Evolutionary conservation across 2,797 vertebrate genomes (phyloP), one percentile per base, ranked within the genome.

Genomic region (Enteromius anoplus): DNA sequence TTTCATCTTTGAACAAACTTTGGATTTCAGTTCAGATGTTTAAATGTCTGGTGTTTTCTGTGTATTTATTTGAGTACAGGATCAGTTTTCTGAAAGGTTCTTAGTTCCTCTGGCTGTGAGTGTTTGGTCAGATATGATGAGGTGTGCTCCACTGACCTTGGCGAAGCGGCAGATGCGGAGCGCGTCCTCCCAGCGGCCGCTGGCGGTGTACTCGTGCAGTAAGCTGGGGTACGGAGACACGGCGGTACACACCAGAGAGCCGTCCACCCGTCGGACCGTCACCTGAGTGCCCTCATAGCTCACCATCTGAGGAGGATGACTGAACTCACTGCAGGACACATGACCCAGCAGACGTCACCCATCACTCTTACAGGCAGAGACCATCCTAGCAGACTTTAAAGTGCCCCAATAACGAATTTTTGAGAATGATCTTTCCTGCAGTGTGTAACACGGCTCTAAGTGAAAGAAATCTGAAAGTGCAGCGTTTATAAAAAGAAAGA

Each of bases 111-210:
- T 58, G 53, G 21, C 3, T 58, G 55, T 58, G 21, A n/a, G 53
- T 58, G 55, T 45, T 51, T 51, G 5, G 49, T 51, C 49, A 51
- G 49, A 7, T 19, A 49, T 42, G 42, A 42, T 11, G 42, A 2
- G 10, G 42, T 64, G 26, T 17, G 60, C 29, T 15, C 0, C 21
- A 29, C 77, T 70, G 70, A 98, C 98, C 95, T 99, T 98, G 87
- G 97, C 96, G 32, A 98, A 98, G 65, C 96, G 96, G 85, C 98
- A 99, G 75, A 99, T 93, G 34, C 96, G 92, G 73, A 99, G 89
- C 0, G 96, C 96, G 26, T 99, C 96, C 70, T 97, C 94, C 98
- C 98, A 99, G 55, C 95, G 93, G 4, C 95, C 93, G n/a, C 93
- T 83, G 86, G 89, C 85, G 66, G 93, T 90, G 75, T 97, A 95